These are phyloP conservation scores for Sphecodes monilicornis DNA, from an alignment of 2,888 invertebrate species.

Conservation along the genomic window DNA sequence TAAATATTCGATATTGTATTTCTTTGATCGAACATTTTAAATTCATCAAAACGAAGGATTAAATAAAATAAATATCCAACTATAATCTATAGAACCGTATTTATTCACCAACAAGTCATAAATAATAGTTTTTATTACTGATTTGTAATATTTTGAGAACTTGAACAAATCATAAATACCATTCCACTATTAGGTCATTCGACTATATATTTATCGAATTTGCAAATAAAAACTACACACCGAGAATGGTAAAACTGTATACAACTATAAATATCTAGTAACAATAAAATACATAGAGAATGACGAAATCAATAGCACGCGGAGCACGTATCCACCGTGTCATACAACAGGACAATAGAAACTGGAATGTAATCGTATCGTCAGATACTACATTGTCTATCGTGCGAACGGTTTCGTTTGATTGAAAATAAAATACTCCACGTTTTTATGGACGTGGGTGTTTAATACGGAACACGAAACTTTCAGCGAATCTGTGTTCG, in stretches of 20 bases:
- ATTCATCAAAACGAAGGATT: no score
- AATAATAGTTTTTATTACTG: background rate
- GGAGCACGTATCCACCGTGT: background rate
- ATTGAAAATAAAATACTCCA: slow-evolving; percentile 14
- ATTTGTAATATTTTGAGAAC: background rate
- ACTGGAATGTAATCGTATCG: background rate
- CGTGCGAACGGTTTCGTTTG: background rate
- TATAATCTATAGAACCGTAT: no score
- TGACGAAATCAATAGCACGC: background rate
- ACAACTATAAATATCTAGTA: background rate
- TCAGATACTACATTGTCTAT: background rate
- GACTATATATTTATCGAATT: background rate
- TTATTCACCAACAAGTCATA: no score
- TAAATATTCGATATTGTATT: no score
- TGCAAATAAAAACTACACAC: background rate
- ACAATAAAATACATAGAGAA: background rate
- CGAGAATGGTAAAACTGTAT: background rate
- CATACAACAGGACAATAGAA: background rate
- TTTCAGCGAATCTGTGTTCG: slow-evolving; percentile 10
- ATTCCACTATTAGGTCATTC: background rate
- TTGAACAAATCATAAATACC: background rate
- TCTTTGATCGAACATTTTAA: no score
- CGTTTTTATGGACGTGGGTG: background rate
- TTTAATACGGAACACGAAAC: slow-evolving; percentile 15
- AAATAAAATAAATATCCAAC: no score